Base-by-base conservation (phyloP, 2,888 invertebrate species). In the Fragum whitleyi region DNA sequence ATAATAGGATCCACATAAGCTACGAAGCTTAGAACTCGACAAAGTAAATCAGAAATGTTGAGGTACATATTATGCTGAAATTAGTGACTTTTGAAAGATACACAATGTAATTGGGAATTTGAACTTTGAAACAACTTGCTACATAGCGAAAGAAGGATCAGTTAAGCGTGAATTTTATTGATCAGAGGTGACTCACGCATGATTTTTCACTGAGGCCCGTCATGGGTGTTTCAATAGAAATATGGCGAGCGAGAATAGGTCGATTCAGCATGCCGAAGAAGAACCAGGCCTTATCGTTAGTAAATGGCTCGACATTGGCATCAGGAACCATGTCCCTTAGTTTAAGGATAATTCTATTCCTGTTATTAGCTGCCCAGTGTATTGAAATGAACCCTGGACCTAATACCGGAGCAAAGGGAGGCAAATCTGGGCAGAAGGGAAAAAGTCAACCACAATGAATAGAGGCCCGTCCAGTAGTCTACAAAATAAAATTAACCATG, bases 361-460 rank as follows among this genome's bases (percentile, higher is more conserved):
- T 2, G 19, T 29, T 59, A 28, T 9, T 59, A 28, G 59, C 59
- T 6, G 59, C 28, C 11, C 23, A 6, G 29, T 59, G 59, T 32
- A n/a, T 61, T 61, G 61, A 61, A 29, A 29, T 14, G 29, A 61
- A 28, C 11, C 61, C 61, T 29, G 61, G 61, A 16, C 61, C 61
- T 29, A 26, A 11, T 21, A 16, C 61, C n/a, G 32, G 61, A 19
- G 9, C 11, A 61, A 61, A 61, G 32, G 32, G 61, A 61, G 32
- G 7, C 19, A 61, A 57, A 3, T 57, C 57, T n/a, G 23, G 23
- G 2, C 28, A 29, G 32, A 61, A 61, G 5, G 1, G 26, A 29
- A 28, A 16, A 14, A 47, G n/a, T 16, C 3, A 19, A 16, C n/a
- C 3, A 14, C 47, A 47, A 47, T 19, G n/a, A 16, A 14, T 14